Evolutionary conservation across 92 coral and sea anemone genomes (phyloP).

Genomic region (Galaxea fascicularis): DNA sequence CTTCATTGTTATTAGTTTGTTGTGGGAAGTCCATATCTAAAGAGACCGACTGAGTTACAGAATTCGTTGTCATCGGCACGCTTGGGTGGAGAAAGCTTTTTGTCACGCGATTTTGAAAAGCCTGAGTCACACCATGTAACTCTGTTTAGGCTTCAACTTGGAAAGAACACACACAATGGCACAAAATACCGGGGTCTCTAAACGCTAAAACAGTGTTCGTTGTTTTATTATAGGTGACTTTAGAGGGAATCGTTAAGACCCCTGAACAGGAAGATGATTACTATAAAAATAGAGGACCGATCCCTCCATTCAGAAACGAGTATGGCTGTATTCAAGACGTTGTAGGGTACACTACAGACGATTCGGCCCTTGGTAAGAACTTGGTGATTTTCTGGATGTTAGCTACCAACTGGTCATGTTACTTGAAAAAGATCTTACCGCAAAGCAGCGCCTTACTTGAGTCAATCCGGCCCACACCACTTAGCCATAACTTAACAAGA

Average conservation of each 20-base stretch:
- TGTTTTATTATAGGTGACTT: constrained; percentile 75
- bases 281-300: constrained; percentile 96
- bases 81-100: too few relatives aligned
- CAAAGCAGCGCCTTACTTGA: neutral
- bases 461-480: too few relatives aligned
- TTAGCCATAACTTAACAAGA: too few relatives aligned
- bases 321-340: constrained; percentile 99
- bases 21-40: too few relatives aligned
- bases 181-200: too few relatives aligned
- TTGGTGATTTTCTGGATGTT: neutral
- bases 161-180: too few relatives aligned
- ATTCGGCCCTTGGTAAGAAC: constrained; percentile 67
- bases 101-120: too few relatives aligned
- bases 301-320: constrained; percentile 98
- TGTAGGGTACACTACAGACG: constrained; percentile 88
- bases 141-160: too few relatives aligned
- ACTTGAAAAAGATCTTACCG: neutral
- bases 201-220: neutral
- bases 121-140: too few relatives aligned
- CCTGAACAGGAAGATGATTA: constrained; percentile 98
- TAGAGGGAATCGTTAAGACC: constrained; percentile 92
- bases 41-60: too few relatives aligned
- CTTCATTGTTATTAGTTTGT: too few relatives aligned
- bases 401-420: neutral
- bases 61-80: too few relatives aligned